Percentiles rank a stretch among this genome's conserved stretches.
These are phyloP conservation scores for Scaptomyza reducta DNA, from an alignment of 2,888 invertebrate genomes.

Conservation along the genomic window DNA sequence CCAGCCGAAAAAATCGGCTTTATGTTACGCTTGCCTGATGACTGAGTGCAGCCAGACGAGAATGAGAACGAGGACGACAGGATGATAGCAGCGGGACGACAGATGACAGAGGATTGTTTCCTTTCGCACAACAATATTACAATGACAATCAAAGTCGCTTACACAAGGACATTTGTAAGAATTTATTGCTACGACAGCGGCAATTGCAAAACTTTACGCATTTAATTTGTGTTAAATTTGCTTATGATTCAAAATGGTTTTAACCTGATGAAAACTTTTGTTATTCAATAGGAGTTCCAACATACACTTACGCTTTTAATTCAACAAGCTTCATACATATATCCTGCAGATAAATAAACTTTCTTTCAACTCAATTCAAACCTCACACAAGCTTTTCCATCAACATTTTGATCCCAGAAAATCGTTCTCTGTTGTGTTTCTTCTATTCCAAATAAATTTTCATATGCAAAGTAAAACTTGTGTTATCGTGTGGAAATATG, in stretches of 20 bases:
- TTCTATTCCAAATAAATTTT: not conserved
- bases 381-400: not conserved
- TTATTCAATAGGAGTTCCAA: conserved; percentile 21
- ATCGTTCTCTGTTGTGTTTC: not conserved
- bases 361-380: not conserved
- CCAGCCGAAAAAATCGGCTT: conserved; percentile 76
- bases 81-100: not conserved
- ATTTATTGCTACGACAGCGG: conserved; percentile 66
- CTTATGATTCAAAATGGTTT: conserved; percentile 72
- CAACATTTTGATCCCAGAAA: not conserved
- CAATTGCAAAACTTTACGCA: conserved; percentile 73
- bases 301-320: not conserved
- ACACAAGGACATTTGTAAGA: conserved; percentile 67
- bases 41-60: conserved; percentile 72
- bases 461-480: not conserved
- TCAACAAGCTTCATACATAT: not conserved
- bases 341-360: not conserved
- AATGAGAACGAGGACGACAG: conserved; percentile 3
- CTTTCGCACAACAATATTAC: conserved; percentile 33
- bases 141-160: conserved; percentile 73
- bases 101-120: conserved; percentile 17
- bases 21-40: conserved; percentile 73
- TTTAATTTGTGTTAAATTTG: conserved; percentile 74
- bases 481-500: conserved; percentile 23
- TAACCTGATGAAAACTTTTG: conserved; percentile 69